Base-by-base conservation (phyloP, 2,888 invertebrate genomes). In the Dioctria rufipes region DNA sequence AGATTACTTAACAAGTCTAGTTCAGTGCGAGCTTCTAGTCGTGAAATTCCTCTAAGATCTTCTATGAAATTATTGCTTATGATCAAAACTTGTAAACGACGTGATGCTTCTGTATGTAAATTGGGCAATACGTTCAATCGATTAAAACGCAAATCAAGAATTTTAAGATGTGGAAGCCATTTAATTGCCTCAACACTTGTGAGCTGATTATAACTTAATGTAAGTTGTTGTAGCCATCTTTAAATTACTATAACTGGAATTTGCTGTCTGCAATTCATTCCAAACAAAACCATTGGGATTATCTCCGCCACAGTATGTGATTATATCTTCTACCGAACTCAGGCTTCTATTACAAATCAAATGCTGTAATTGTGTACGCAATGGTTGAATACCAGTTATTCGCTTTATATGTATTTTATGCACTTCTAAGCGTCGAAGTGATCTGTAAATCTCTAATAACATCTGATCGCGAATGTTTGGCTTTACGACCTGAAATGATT, bases 61-160 rank as follows among this genome's bases (percentile, higher is more conserved):
- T n/a, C n/a, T n/a, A n/a, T n/a, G n/a, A n/a, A n/a, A n/a, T n/a
- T n/a, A n/a, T n/a, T n/a, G n/a, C n/a, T n/a, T n/a, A n/a, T n/a
- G n/a, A n/a, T n/a, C n/a, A n/a, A n/a, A n/a, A n/a, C n/a, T n/a
- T n/a, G n/a, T n/a, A n/a, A n/a, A n/a, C n/a, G n/a, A n/a, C n/a
- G n/a, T n/a, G n/a, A n/a, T n/a, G n/a, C n/a, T n/a, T n/a, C n/a
- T n/a, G n/a, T n/a, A n/a, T n/a, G n/a, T n/a, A n/a, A n/a, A n/a
- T n/a, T n/a, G n/a, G n/a, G n/a, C n/a, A n/a, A n/a, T 60, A 85
- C 84, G 46, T 90, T 90, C 67, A 94, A 86, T 84, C 90, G 91
- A 87, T 94, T 94, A 85, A 90, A 93, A 80, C 93, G 91, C 73
- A 94, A 86, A 88, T 93, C 93, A 37, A 93, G 87, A 83, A 91